A percentile compares a stretch with the other conserved stretches of the same genome.
phyloP scores from a whole-genome alignment of 2,113 vertebrate species.

The Dinomys branickii region DNA sequence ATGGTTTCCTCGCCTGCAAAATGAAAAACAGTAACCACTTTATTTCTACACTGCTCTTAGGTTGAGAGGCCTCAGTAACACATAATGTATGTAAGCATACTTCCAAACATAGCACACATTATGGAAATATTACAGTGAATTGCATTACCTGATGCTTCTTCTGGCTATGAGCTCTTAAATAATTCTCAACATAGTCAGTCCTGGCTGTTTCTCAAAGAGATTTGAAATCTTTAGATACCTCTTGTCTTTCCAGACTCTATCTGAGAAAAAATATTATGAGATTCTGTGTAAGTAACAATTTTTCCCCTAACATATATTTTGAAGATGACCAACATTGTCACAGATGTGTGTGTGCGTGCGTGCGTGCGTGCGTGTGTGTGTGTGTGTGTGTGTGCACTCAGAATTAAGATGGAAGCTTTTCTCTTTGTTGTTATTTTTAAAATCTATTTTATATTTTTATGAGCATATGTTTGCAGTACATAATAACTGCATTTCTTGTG shows the following conservation, averaged over 20 bases:
- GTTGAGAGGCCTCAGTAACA: not conserved
- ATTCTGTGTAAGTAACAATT: not conserved
- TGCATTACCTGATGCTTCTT: not conserved
- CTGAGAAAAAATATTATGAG: not conserved
- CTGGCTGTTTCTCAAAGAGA: not conserved
- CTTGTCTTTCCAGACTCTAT: not conserved
- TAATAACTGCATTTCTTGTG: not conserved
- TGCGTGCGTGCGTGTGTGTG: not conserved
- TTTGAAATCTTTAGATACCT: not conserved
- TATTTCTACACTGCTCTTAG: not conserved
- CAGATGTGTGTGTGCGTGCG: not conserved
- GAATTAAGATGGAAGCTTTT: not conserved
- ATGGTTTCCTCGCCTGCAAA: not conserved
- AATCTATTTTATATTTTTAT: not conserved
- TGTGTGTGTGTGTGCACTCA: not conserved
- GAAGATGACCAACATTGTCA: not conserved
- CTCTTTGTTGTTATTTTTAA: not conserved
- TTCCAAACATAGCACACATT: not conserved
- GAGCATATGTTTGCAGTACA: not conserved
- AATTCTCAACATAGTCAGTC: not conserved
- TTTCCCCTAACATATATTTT: not conserved
- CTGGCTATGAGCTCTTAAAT: not conserved
- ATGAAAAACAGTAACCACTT: not conserved
- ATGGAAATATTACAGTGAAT: constrained; percentile 15
- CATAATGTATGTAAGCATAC: not conserved